Percentiles rank a stretch among this genome's conserved stretches.
Conservation (phyloP, 2,888 invertebrate species). For the Chymomyza fuscimana region DNA sequence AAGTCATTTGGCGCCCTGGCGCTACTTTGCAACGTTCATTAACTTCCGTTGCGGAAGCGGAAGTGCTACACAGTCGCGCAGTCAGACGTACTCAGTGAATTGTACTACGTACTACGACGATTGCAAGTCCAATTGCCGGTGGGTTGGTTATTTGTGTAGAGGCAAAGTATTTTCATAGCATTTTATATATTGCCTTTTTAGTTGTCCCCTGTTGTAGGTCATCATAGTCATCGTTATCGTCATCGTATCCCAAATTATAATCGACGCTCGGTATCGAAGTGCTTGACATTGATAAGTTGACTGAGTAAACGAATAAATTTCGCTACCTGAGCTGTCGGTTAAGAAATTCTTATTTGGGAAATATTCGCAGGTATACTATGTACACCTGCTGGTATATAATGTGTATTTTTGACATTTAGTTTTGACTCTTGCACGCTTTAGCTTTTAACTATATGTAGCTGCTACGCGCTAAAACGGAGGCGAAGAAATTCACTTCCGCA, state of each 20-base stretch:
- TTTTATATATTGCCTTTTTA: slow-evolving; percentile 39
- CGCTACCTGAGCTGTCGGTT: slow-evolving; percentile 20
- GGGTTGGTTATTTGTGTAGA: slow-evolving; percentile 48
- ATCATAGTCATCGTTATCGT: neutral
- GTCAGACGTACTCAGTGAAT: slow-evolving; percentile 66
- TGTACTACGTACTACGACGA: slow-evolving; percentile 1
- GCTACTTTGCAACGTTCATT: slow-evolving; percentile 58
- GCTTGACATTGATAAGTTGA: slow-evolving; percentile 19
- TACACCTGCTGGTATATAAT: neutral
- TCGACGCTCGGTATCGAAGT: slow-evolving; percentile 6
- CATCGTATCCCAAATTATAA: neutral
- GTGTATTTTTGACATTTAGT: slow-evolving; percentile 54
- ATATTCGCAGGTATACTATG: no score
- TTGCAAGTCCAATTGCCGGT: slow-evolving; percentile 16
- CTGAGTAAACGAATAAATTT: slow-evolving; percentile 11
- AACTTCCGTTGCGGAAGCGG: slow-evolving; percentile 69
- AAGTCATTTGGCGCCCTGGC: neutral
- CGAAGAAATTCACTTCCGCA: slow-evolving; percentile 61
- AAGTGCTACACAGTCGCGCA: slow-evolving; percentile 71
- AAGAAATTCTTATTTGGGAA: neutral
- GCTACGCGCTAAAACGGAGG: slow-evolving; percentile 52
- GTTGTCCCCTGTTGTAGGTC: neutral
- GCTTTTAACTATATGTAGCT: slow-evolving; percentile 30
- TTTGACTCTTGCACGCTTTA: slow-evolving; percentile 53
- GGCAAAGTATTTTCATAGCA: slow-evolving; percentile 48